Conservation (phyloP, 2,888 invertebrate genomes). For the Enoplolaimus lenunculus region DNA sequence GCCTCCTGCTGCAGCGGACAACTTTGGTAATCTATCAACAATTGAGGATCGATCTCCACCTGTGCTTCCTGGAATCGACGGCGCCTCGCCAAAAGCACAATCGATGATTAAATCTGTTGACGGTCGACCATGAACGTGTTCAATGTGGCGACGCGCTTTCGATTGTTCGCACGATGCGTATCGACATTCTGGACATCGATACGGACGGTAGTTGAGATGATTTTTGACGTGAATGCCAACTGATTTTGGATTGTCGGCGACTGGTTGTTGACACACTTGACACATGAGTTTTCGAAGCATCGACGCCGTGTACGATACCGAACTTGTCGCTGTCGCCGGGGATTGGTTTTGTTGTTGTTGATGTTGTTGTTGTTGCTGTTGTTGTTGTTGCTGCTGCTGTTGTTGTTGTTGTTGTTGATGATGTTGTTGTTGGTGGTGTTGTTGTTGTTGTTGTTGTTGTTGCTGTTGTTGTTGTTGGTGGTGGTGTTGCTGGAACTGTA, state of each 20-base stretch:
- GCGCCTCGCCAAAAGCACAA: too few relatives aligned
- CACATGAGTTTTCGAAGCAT: constrained; percentile 15
- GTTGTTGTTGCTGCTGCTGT: not conserved
- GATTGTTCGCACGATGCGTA: constrained; percentile 25
- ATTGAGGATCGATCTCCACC: too few relatives aligned
- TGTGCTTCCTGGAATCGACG: too few relatives aligned
- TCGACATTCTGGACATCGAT: constrained; percentile 22
- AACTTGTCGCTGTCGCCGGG: not conserved
- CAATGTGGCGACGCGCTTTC: constrained; percentile 23
- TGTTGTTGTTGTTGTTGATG: not conserved
- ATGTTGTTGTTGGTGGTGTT: too few relatives aligned
- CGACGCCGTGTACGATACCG: not conserved
- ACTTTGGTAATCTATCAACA: too few relatives aligned
- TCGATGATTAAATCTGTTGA: constrained; percentile 15
- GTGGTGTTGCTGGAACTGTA: too few relatives aligned
- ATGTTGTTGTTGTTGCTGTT: constrained; percentile 4
- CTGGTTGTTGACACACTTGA: constrained; percentile 20
- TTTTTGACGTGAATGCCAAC: constrained; percentile 25
- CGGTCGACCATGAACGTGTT: constrained; percentile 20
- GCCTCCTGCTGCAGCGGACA: too few relatives aligned
- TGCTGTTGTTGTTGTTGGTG: too few relatives aligned
- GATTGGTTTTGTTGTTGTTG: constrained; percentile 15
- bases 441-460: too few relatives aligned
- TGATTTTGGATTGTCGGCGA: constrained; percentile 24
- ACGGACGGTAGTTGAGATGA: constrained; percentile 24